Evolutionary conservation across 2,888 invertebrate genomes (phyloP).

Genomic region (Plemyria rubiginata): DNA sequence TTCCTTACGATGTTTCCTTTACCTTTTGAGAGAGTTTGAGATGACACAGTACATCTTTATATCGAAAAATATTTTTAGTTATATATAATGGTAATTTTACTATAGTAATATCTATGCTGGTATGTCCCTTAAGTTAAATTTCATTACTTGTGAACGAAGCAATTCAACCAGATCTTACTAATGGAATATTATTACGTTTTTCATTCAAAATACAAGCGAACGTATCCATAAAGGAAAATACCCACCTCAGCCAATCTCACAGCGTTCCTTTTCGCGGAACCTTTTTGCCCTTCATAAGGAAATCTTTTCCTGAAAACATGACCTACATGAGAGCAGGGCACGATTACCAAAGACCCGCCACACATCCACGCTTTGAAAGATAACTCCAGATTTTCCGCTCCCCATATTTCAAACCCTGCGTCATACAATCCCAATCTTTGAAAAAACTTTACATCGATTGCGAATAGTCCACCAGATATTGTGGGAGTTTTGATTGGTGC

Average conservation of each 20-base stretch:
- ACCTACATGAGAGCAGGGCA: constrained; percentile 99
- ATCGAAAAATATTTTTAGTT: too few species aligned
- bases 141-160: too few species aligned
- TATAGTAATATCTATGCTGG: too few species aligned
- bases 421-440: constrained; percentile 95
- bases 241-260: constrained; percentile 93
- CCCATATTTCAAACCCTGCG: constrained; percentile 99
- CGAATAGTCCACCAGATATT: constrained; percentile 98
- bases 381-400: constrained; percentile 97
- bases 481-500: constrained; percentile 96
- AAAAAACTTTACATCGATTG: constrained; percentile 95
- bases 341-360: constrained; percentile 97
- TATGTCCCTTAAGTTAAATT: too few species aligned
- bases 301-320: constrained; percentile 98
- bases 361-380: constrained; percentile 99
- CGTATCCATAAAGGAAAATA: constrained; percentile 7
- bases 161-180: too few species aligned
- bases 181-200: not conserved
- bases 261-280: constrained; percentile 94
- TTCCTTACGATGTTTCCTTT: too few species aligned
- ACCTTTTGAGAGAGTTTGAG: too few species aligned
- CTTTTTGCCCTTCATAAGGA: constrained; percentile 96
- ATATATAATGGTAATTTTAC: too few species aligned
- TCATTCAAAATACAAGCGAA: constrained; percentile 7
- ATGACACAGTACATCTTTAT: too few species aligned